Percentiles rank a stretch among this genome's conserved stretches.
phyloP scores from a whole-genome alignment of 1,140 invertebrate species.

The Drosophila setifemur region DNA sequence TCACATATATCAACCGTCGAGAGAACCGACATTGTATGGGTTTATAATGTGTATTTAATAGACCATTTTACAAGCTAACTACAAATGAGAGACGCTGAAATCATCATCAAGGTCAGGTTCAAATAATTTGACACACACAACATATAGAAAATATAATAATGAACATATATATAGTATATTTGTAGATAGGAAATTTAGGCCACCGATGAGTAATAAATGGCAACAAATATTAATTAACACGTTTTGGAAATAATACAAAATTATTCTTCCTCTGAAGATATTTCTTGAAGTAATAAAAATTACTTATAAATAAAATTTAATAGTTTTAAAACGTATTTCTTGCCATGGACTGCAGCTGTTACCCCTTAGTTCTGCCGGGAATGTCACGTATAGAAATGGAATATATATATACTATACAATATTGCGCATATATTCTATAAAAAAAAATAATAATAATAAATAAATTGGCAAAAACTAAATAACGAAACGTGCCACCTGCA shows the following conservation, averaged over 20 bases:
- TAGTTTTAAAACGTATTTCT: slow-evolving; percentile 34
- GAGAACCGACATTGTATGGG: slow-evolving; percentile 1
- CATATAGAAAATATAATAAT: background rate
- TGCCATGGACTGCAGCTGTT: slow-evolving; percentile 61
- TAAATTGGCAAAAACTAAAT: slow-evolving; percentile 19
- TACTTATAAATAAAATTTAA: slow-evolving; percentile 16
- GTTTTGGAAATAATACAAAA: too few species aligned
- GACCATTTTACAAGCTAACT: slow-evolving; percentile 73
- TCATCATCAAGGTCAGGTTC: slow-evolving; percentile 69
- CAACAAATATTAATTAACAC: background rate
- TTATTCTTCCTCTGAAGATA: background rate
- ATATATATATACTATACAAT: slow-evolving; percentile 38
- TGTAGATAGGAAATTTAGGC: slow-evolving; percentile 3
- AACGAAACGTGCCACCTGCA: slow-evolving; percentile 45
- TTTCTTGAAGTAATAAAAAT: background rate
- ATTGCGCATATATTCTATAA: slow-evolving; percentile 46
- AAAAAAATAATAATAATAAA: slow-evolving; percentile 9
- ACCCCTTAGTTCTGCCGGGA: slow-evolving; percentile 33
- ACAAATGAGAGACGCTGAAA: slow-evolving; percentile 72
- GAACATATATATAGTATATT: slow-evolving; percentile 15
- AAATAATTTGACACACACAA: slow-evolving; percentile 61
- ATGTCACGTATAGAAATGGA: slow-evolving; percentile 46
- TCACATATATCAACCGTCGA: too few species aligned
- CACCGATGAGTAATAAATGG: background rate
- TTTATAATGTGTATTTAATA: slow-evolving; percentile 77